Conservation (phyloP, 2,888 invertebrate genomes). For the Calliphora vomitoria region DNA sequence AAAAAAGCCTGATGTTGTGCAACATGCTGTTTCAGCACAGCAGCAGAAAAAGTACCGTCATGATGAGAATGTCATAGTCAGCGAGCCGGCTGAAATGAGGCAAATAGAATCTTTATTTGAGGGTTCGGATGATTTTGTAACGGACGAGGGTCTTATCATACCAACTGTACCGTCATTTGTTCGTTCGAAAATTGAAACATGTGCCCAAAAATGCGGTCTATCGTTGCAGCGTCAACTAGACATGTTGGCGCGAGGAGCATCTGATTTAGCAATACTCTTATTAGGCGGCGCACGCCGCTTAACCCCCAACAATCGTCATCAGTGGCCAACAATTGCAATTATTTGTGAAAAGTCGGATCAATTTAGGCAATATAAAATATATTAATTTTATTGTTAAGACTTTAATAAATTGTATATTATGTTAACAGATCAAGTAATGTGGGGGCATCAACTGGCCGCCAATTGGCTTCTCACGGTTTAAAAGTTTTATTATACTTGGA, state of each 20-base stretch:
- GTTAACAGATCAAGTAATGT: slow-evolving; percentile 86
- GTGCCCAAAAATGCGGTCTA: slow-evolving; percentile 89
- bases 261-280: slow-evolving; percentile 93
- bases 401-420: neutral
- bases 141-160: slow-evolving; percentile 91
- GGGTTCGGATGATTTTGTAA: slow-evolving; percentile 83
- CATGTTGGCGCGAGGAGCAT: slow-evolving; percentile 92
- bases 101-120: slow-evolving; percentile 87
- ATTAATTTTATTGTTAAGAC: slow-evolving; percentile 7
- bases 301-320: slow-evolving; percentile 94
- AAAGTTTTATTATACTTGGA: slow-evolving; percentile 87
- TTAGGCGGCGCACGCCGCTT: slow-evolving; percentile 93
- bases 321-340: slow-evolving; percentile 92
- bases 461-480: slow-evolving; percentile 93
- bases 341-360: slow-evolving; percentile 90
- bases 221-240: slow-evolving; percentile 89
- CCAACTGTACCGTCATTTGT: slow-evolving; percentile 89
- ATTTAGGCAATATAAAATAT: slow-evolving; percentile 76
- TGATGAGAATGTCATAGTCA: slow-evolving; percentile 93
- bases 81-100: slow-evolving; percentile 87
- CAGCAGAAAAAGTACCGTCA: slow-evolving; percentile 88
- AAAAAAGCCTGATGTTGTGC: slow-evolving; percentile 87
- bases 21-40: slow-evolving; percentile 77
- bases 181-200: slow-evolving; percentile 88
- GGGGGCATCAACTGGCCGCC: slow-evolving; percentile 91